Conservation (phyloP, 2,113 vertebrate genomes). For the Solea senegalensis region DNA sequence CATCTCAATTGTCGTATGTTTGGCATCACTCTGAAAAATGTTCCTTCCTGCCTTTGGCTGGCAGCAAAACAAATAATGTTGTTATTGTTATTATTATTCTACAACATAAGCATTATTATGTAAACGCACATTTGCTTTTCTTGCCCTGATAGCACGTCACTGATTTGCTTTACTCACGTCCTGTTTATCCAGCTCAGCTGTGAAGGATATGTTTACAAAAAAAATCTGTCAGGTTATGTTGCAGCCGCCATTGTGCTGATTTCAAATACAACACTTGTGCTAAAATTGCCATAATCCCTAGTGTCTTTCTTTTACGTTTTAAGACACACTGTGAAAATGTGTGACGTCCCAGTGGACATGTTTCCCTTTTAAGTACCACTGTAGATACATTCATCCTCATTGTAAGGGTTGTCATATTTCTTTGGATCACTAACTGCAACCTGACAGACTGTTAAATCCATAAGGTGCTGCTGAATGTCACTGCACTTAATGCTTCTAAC, state of each 20-base stretch:
- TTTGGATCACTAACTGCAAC: background rate
- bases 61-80: too few relatives aligned
- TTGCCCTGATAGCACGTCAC: background rate
- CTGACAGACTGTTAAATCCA: background rate
- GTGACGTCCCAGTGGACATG: background rate
- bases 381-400: background rate
- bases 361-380: conserved; percentile 6
- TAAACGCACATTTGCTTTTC: background rate
- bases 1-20: conserved; percentile 25
- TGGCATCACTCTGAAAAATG: background rate
- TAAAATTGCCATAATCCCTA: too few relatives aligned
- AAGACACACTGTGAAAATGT: background rate
- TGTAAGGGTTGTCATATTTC: conserved; percentile 1
- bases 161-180: background rate
- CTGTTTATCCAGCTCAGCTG: background rate
- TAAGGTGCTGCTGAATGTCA: too few relatives aligned
- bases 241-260: too few relatives aligned
- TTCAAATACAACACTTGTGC: too few relatives aligned
- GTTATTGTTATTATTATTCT: too few relatives aligned
- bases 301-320: background rate
- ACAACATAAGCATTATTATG: background rate
- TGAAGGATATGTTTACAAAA: background rate
- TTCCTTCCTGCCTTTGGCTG: too few relatives aligned
- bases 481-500: too few relatives aligned
- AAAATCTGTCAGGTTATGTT: background rate